phyloP scores from a whole-genome alignment of 2,797 vertebrate species.

The Emydoidea blandingii region DNA sequence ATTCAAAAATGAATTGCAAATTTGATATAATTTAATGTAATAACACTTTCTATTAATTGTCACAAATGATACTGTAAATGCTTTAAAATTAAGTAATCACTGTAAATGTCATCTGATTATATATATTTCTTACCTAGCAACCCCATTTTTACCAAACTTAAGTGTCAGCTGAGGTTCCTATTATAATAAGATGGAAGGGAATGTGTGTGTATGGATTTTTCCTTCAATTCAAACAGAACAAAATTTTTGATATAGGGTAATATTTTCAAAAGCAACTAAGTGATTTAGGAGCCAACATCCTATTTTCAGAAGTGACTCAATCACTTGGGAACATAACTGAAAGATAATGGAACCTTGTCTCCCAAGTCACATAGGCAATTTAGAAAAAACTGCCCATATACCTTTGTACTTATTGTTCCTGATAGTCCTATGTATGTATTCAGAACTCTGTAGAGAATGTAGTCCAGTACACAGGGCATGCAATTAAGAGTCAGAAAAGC shows the following conservation, averaged over 20 bases:
- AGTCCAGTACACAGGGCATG: not conserved
- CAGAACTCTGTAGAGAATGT: not conserved
- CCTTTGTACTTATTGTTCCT: not conserved
- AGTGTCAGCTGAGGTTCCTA: not conserved
- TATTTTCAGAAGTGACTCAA: not conserved
- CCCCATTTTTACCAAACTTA: not conserved
- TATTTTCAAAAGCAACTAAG: not conserved
- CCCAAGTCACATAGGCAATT: not conserved
- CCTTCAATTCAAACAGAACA: not conserved
- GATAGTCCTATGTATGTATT: not conserved
- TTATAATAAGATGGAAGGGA: not conserved
- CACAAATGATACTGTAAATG: conserved; percentile 51
- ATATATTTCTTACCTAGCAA: conserved; percentile 20
- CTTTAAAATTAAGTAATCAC: conserved; percentile 64
- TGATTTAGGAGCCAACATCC: not conserved
- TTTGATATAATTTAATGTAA: conserved; percentile 34
- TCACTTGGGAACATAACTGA: not conserved
- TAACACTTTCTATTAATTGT: conserved; percentile 30
- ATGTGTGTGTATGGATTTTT: not conserved
- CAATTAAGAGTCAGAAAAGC: not conserved
- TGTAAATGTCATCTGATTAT: conserved; percentile 40
- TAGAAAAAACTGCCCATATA: not conserved
- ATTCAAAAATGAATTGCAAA: conserved; percentile 37
- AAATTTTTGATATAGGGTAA: not conserved
- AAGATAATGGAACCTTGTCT: not conserved